Evolutionary conservation across 2,797 vertebrate genomes (phyloP).

Genomic region (Chloroceryle amazona): DNA sequence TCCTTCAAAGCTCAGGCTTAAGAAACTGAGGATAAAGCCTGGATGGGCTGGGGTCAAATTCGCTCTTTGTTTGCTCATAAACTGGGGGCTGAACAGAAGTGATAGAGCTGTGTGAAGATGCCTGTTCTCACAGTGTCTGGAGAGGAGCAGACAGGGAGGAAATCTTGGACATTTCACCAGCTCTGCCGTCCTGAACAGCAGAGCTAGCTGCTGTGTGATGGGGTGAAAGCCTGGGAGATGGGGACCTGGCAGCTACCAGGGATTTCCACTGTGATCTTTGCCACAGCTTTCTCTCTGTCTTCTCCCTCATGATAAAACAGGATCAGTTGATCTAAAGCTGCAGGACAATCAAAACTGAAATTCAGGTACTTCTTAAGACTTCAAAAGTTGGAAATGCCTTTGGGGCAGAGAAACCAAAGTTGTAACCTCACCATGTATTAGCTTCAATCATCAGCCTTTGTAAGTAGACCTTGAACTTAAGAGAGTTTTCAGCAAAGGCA

Average conservation of each 20-base stretch:
- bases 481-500: background rate
- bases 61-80: background rate
- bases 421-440: background rate
- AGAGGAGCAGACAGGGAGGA: background rate
- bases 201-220: background rate
- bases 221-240: background rate
- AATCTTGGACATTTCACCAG: background rate
- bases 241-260: too few species aligned
- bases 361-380: background rate
- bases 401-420: background rate
- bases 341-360: background rate
- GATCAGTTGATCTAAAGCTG: background rate
- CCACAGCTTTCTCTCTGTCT: background rate
- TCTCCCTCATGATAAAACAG: background rate
- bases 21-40: background rate
- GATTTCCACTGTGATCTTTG: background rate
- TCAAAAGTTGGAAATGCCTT: background rate
- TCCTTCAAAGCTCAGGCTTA: background rate
- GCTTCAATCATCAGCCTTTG: background rate
- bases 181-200: background rate
- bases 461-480: background rate
- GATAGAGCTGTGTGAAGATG: background rate
- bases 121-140: rapidly evolving
- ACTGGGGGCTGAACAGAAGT: background rate
- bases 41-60: background rate